Evolutionary conservation across 1,140 invertebrate species (phyloP), one percentile per base, ranked within the genome.

Genomic region (Drosophila insularis): DNA sequence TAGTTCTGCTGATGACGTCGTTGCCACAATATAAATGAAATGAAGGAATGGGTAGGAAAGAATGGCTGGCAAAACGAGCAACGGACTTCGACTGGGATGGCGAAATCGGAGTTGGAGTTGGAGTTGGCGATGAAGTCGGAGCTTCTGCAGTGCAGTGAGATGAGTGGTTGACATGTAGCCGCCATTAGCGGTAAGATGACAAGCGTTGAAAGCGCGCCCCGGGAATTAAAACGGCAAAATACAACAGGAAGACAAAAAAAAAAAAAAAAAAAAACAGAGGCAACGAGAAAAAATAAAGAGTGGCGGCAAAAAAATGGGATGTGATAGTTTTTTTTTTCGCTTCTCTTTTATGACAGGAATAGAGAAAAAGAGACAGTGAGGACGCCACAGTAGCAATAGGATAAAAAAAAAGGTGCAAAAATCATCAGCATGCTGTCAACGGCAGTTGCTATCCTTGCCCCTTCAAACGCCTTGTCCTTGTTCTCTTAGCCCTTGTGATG

Each of bases 151-250:
- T 70, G 76, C 53, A 72, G 69, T 71, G 78, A 80, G 84, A 87
- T 87, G 84, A 87, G 82, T 87, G 84, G 82, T 87, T 87, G 82
- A 87, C 82, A 87, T 87, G 82, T 87, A 87, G 79, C 82, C 84
- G 84, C 82, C 82, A 87, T 87, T 87, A 87, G 82, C 82, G 82
- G 84, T 82, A 87, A 87, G 82, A 82, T 82, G 82, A 87, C 82
- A 87, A 87, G 82, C 82, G 82, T 87, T 87, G 82, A 87, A 86
- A 81, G 81, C 82, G 74, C 81, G 78, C 82, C 82, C 82, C 82
- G 81, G 81, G 81, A 87, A 86, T 86, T 86, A 86, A 86, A 86
- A 87, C 75, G 79, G 71, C 68, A 64, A 56, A 68, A 71, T 68
- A 67, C 50, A 55, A 53, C 23, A 43, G n/a, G 40, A 27, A 11